These are phyloP conservation scores for Lissocephala sabroskyi DNA, from an alignment of 2,888 invertebrate genomes.

Conservation along the genomic window DNA sequence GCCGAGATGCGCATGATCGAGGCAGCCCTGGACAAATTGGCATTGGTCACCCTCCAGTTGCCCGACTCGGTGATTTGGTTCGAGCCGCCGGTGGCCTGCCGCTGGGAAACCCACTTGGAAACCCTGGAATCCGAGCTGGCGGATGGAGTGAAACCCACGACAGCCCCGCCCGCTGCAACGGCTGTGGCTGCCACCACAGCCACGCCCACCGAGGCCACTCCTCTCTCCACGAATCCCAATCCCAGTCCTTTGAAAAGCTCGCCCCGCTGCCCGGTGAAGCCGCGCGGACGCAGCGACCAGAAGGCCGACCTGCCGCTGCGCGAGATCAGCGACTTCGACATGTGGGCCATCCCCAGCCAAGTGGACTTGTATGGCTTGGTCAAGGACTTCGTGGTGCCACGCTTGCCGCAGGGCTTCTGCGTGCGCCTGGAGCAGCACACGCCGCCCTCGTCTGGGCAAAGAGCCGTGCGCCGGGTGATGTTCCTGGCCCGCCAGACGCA, in stretches of 20 bases:
- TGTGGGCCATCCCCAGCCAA: constrained; percentile 66
- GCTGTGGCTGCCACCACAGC: constrained; percentile 42
- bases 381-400: constrained; percentile 69
- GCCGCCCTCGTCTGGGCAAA: constrained; percentile 19
- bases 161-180: constrained; percentile 7
- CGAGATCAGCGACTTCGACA: constrained; percentile 68
- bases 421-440: constrained; percentile 57
- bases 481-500: constrained; percentile 54
- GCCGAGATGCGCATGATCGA: constrained; percentile 83
- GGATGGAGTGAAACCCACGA: constrained; percentile 42
- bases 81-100: constrained; percentile 83
- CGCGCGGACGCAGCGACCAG: constrained; percentile 37
- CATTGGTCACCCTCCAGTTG: constrained; percentile 81
- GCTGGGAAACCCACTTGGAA: constrained; percentile 76
- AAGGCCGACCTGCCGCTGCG: constrained; percentile 42
- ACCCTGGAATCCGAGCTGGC: constrained; percentile 67
- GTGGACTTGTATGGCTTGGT: constrained; percentile 69
- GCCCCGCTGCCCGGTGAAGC: constrained; percentile 50
- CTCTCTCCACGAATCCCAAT: constrained; percentile 50
- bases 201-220: constrained; percentile 54
- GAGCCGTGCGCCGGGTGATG: constrained; percentile 35
- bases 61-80: constrained; percentile 83
- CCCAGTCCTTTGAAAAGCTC: constrained; percentile 60
- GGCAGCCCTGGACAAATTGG: constrained; percentile 81
- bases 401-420: constrained; percentile 69